Evolutionary conservation across 2,797 vertebrate species (phyloP), one percentile per base, ranked within the genome.

Genomic region (Syngnathus rostellatus): DNA sequence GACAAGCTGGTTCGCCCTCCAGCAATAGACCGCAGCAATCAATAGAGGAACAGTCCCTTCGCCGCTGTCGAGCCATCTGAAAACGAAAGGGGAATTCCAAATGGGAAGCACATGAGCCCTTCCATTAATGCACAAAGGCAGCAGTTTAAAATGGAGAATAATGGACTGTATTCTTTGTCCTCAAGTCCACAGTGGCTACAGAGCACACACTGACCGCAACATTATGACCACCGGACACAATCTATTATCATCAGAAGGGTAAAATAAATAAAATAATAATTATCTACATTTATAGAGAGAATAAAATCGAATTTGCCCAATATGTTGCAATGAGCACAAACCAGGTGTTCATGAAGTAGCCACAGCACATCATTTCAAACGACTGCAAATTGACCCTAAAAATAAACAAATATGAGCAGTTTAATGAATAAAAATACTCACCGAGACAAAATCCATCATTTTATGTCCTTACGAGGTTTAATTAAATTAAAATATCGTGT

Each of bases 81-180:
- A 68, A 79, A 86, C 72, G 63, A 65, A 86, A 86, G 81, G 83
- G 83, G 86, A 89, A 88, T 87, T 83, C 81, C 82, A 89, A 89
- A 87, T 86, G 72, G 71, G 81, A 77, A 72, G 73, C 75, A 69
- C 72, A 63, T 57, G 63, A 72, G 57, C 64, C 72, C 19, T 62
- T 82, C 74, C 78, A 79, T 83, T 81, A 84, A 78, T 75, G 71
- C 76, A 63, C 61, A 14, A 45, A 79, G 81, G 71, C 82, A 81
- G 81, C 67, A n/a, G 64, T 67, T 67, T 75, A 70, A 83, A 31
- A 82, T 76, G 65, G 74, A 64, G 83, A 86, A 81, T 81, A 85
- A 89, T 88, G 81, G 74, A 73, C 74, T 1, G 45, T 5, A 54
- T 75, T 72, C 80, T 89, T 75, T 65, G 72, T 61, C 70, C 64